Base-by-base conservation (phyloP, 2,888 invertebrate genomes). In the Malacosoma neustria region DNA sequence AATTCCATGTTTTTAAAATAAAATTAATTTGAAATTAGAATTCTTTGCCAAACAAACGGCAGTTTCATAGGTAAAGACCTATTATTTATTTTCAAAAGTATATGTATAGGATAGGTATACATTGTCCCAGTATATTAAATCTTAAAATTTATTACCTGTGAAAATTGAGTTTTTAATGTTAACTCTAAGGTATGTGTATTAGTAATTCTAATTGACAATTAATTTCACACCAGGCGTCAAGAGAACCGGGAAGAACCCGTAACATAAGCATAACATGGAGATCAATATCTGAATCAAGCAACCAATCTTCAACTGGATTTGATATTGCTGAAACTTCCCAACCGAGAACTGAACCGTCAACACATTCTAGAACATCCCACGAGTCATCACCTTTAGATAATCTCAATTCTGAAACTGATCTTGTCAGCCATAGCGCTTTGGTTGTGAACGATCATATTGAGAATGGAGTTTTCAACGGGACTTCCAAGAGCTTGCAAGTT, bases 201-300 rank as follows among this genome's bases (percentile, higher is more conserved):
- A n/a, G n/a, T n/a, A n/a, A n/a, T n/a, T n/a, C n/a, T 31, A 35
- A 13, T 11, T 15, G 13, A 15, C 6, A 13, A 13, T 33, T 22
- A 4, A 29, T 33, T 12, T 2, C 3, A 32, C 34, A 14, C 3
- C 61, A 79, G 82, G 67, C 69, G 1, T 61, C 76, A 11, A 58
- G 73, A 41, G 79, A 77, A 49, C 45, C 67, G 3, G 66, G 65
- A 1, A 61, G 82, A 1, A 64, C 65, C 1, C 62, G 86, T 2
- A 76, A 82, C 57, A 73, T 85, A 37, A 86, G 86, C 59, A 84
- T 86, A 41, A 86, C 84, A 1, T 85, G 86, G 85, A 68, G 87
- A 0, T 86, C 86, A 1, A 66, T 86, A 41, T 86, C 86, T 0
- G 86, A 86, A 40, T 85, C 84, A 3, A 80, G 80, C 51, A 85